phyloP scores from a whole-genome alignment of 2,797 vertebrate species.

The Tokudaia tokunoshimensis region DNA sequence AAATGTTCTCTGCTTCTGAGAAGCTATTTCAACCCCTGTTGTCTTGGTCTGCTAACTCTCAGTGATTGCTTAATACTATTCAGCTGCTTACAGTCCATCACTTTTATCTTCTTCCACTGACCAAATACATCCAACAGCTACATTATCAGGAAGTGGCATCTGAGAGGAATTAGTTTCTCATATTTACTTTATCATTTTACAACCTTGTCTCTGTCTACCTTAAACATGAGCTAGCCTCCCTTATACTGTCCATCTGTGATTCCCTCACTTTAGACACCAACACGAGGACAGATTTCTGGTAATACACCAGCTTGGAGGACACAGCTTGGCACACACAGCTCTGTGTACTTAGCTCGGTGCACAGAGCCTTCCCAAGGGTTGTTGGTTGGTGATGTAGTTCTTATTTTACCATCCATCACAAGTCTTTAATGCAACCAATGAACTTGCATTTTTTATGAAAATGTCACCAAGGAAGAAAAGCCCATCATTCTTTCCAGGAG shows the following conservation, averaged over 20 bases:
- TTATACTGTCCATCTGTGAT: not conserved
- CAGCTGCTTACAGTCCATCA: constrained; percentile 56
- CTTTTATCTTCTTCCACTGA: constrained; percentile 30
- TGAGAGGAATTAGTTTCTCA: constrained; percentile 17
- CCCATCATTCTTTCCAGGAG: not conserved
- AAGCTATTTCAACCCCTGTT: constrained; percentile 11
- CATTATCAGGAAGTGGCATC: constrained; percentile 52
- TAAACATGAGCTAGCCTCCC: not conserved
- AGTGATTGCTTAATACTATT: constrained; percentile 53
- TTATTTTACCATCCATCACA: not conserved
- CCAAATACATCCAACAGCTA: not conserved
- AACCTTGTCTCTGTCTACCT: not conserved
- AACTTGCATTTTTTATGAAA: constrained; percentile 43
- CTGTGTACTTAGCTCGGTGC: not conserved
- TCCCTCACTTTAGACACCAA: not conserved
- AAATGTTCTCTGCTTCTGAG: constrained; percentile 58
- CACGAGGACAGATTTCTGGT: not conserved
- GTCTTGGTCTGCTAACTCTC: constrained; percentile 20
- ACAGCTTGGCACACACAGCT: not conserved
- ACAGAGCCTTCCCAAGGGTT: not conserved
- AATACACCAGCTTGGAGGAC: not conserved
- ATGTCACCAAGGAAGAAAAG: not conserved
- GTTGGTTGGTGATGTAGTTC: not conserved
- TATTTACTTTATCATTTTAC: constrained; percentile 5
- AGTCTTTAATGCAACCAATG: not conserved